Evolutionary conservation across 2,888 invertebrate genomes (phyloP).

Genomic region (Microchrysa polita): DNA sequence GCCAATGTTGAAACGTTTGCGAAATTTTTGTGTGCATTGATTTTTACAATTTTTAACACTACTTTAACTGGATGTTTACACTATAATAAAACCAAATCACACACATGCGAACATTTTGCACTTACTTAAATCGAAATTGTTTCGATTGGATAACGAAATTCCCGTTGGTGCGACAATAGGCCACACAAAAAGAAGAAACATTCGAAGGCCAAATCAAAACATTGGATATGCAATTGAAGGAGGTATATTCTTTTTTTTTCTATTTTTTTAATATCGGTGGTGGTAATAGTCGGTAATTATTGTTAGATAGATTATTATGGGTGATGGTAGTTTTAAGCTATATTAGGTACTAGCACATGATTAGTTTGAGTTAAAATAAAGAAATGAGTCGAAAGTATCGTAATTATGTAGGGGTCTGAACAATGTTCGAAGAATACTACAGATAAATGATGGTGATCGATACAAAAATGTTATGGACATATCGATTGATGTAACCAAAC

Average conservation of each 20-base stretch:
- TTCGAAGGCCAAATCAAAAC: slow-evolving; percentile 91
- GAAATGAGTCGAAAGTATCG: no score
- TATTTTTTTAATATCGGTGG: slow-evolving; percentile 19
- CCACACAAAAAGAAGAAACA: slow-evolving; percentile 94
- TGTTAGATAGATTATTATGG: slow-evolving; percentile 1
- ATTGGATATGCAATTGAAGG: slow-evolving; percentile 89
- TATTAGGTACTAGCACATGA: no score
- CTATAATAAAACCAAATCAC: slow-evolving; percentile 9
- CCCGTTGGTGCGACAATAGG: slow-evolving; percentile 68
- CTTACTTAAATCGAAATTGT: slow-evolving; percentile 7
- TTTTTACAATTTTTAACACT: slow-evolving; percentile 10
- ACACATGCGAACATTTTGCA: neutral
- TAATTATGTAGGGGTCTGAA: no score
- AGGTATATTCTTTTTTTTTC: slow-evolving; percentile 73
- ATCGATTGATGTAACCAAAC: no score
- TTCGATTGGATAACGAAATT: no score
- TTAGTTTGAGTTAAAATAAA: no score
- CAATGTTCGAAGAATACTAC: no score
- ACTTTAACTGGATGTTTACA: slow-evolving; percentile 8
- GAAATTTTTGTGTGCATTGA: slow-evolving; percentile 18
- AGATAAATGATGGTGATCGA: no score
- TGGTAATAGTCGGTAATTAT: slow-evolving; percentile 16
- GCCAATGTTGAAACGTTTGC: no score
- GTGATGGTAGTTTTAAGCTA: neutral
- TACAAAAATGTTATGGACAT: no score